Evolutionary conservation across 2,113 vertebrate genomes (phyloP), one percentile per base, ranked within the genome.

Genomic region (Myrmecophaga tridactyla): DNA sequence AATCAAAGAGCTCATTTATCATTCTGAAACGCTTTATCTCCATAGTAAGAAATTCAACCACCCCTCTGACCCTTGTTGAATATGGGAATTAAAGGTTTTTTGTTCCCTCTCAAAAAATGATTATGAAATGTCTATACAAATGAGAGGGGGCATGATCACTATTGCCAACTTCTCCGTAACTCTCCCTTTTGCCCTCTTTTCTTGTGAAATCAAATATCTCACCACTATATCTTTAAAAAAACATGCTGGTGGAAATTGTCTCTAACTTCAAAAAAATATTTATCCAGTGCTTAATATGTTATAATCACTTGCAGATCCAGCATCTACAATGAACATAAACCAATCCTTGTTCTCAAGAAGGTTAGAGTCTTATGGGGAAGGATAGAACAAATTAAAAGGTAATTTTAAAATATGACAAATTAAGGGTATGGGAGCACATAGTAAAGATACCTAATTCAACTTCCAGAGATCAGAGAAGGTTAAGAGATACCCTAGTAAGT

Each of bases 401-500:
- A 87, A 90, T 70, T 83, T 78, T 34, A 76, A 76, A 48, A 70
- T 84, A n/a, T 70, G 46, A 36, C 56, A 73, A 43, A 25, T 75
- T 82, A 73, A 29, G 69, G 60, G 39, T 73, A 75, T 36, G 29
- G 29, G 36, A 60, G 20, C 36, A 41, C 41, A 34, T 60, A n/a
- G 39, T 51, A 90, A 90, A 7, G 39, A 75, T 56, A 95, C 46
- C n/a, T 82, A 89, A 92, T 90, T 92, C 25, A 60, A 43, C 72
- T 86, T 87, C 67, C 20, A 17, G 58, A 78, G 51, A 76, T 81
- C 25, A 90, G 31, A 72, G 43, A 69, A 67, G 56, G 91, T 86
- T 77, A 83, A 80, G 73, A 89, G 82, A 93, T 46, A 78, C 21
- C 76, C 39, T 72, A 58, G 43, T 48, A 90, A 94, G 73, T 94